phyloP scores from a whole-genome alignment of 2,888 invertebrate genomes.

The Dorcus parallelipipedus region DNA sequence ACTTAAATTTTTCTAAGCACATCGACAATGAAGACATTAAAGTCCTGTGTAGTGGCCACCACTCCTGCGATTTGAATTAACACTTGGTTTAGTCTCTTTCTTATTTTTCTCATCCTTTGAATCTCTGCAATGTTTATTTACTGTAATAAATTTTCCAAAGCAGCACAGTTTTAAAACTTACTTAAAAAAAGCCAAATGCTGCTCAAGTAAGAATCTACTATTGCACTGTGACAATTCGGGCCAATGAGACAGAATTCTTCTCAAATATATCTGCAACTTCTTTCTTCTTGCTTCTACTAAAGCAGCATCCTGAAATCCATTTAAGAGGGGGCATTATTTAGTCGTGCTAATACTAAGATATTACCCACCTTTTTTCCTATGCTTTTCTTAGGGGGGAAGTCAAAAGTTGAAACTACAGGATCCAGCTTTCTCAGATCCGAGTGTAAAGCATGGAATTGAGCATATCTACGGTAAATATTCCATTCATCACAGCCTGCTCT shows the following conservation, averaged over 20 bases:
- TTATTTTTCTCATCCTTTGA: conserved; percentile 36
- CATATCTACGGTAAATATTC: conserved; percentile 93
- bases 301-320: conserved; percentile 61
- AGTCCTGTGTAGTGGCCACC: conserved; percentile 46
- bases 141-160: conserved; percentile 5
- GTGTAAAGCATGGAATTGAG: conserved; percentile 87
- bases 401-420: conserved; percentile 72
- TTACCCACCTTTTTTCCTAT: conserved; percentile 74
- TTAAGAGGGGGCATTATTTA: background rate
- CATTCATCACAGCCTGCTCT: conserved; percentile 86
- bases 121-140: conserved; percentile 34
- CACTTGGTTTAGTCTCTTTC: conserved; percentile 34
- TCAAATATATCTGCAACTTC: conserved; percentile 81
- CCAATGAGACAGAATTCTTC: conserved; percentile 77
- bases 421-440: conserved; percentile 80
- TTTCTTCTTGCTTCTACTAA: conserved; percentile 86
- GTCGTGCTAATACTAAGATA: conserved; percentile 40
- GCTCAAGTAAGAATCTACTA: conserved; percentile 72
- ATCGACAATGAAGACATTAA: conserved; percentile 54
- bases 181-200: conserved; percentile 86
- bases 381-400: conserved; percentile 94
- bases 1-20: conserved; percentile 48
- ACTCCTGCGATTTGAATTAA: conserved; percentile 33
- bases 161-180: conserved; percentile 41
- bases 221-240: conserved; percentile 75